Evolutionary conservation across 2,888 invertebrate species (phyloP).

Genomic region (Thymelicus sylvestris): DNA sequence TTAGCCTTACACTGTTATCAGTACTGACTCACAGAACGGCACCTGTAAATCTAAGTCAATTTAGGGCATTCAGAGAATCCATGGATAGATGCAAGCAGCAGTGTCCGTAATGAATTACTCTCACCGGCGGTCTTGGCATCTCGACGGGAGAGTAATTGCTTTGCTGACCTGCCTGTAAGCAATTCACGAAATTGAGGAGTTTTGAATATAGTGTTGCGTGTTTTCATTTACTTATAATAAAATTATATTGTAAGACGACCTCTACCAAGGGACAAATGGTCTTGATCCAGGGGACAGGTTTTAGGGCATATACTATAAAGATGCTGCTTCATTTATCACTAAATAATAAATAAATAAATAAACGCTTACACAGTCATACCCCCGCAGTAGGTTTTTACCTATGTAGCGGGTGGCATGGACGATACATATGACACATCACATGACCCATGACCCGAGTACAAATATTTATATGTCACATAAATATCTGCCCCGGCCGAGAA

Average conservation of each 20-base stretch:
- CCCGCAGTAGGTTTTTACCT: too few relatives aligned
- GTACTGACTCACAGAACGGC: neutral
- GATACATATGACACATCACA: too few relatives aligned
- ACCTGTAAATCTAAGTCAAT: neutral
- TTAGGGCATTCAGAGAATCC: neutral
- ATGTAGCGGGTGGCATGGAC: too few relatives aligned
- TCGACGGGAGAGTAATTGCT: conserved; percentile 2
- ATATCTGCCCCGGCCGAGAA: too few relatives aligned
- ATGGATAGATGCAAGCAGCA: conserved; percentile 1
- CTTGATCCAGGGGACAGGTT: neutral
- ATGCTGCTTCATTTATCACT: too few relatives aligned
- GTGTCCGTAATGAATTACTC: conserved; percentile 10
- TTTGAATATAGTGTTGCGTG: neutral
- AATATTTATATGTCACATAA: too few relatives aligned
- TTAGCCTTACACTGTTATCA: neutral
- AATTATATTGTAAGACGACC: too few relatives aligned
- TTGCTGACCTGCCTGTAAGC: conserved; percentile 4
- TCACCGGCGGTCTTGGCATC: neutral
- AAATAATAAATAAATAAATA: too few relatives aligned
- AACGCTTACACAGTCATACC: too few relatives aligned
- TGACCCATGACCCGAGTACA: too few relatives aligned
- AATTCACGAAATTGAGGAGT: neutral
- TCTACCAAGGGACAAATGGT: too few relatives aligned
- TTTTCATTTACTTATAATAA: neutral
- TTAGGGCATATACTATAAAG: too few relatives aligned